Conservation (phyloP, 2,113 vertebrate species). For the Columbina picui region DNA sequence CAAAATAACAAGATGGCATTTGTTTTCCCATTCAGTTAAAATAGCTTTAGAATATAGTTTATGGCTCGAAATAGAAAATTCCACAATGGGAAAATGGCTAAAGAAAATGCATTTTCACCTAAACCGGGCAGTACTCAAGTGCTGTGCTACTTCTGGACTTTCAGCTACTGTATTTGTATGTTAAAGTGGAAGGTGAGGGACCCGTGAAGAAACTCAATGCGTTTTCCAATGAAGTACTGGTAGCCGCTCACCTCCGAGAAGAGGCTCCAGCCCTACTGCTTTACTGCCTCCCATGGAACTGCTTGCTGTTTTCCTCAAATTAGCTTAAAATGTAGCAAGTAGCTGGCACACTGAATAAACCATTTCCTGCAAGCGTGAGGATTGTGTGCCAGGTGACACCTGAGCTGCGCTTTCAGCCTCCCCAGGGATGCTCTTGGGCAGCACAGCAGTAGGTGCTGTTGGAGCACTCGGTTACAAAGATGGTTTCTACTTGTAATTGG, state of each 20-base stretch:
- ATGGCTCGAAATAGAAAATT: not conserved
- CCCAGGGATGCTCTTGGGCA: not conserved
- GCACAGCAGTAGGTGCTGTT: not conserved
- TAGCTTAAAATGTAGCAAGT: not conserved
- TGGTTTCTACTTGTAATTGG: not conserved
- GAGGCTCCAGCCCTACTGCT: not conserved
- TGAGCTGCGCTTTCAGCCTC: not conserved
- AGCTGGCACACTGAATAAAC: not conserved
- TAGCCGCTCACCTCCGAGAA: not conserved
- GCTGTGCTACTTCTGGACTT: not conserved
- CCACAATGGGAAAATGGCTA: not conserved
- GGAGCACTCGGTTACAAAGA: not conserved
- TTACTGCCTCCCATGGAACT: not conserved
- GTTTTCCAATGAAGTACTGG: not conserved
- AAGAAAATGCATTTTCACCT: not conserved
- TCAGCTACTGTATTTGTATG: not conserved
- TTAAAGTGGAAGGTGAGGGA: not conserved
- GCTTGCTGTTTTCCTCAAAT: not conserved
- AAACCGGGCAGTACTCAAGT: not conserved
- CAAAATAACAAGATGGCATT: not conserved
- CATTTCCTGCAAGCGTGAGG: not conserved
- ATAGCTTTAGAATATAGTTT: not conserved
- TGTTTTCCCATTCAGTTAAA: not conserved
- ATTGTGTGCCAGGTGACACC: not conserved
- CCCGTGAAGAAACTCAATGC: not conserved